Base-by-base conservation (phyloP, 2,113 vertebrate genomes). In the Ursus arctos region DNA sequence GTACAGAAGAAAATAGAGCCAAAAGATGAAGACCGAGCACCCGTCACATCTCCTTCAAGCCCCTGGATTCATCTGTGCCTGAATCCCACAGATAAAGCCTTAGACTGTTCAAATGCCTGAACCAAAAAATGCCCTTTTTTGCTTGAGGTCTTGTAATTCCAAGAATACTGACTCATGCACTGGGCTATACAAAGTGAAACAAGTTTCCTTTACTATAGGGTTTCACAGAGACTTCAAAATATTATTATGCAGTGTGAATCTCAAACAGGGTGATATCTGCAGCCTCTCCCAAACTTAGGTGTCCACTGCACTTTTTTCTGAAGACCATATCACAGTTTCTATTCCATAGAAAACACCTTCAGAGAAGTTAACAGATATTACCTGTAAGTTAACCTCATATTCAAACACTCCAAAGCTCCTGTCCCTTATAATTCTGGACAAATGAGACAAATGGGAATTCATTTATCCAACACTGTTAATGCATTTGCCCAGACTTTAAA, bases 381-480 rank as follows among this genome's bases (percentile, higher is more conserved):
- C 97, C 82, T 94, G 1, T 14, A 86, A 24, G 86, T 88, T 96
- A 90, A 87, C 83, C 31, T 90, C 87, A 81, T 67, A 91, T 88
- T 96, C 87, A 96, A 96, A 90, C 71, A 87, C n/a, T 40, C 51
- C 57, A 97, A 84, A 81, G 84, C 74, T 80, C 89, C 49, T 83
- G 36, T 95, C 61, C 53, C 92, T 96, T 96, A 77, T 95, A 93
- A 95, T 87, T 93, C 67, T 82, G 53, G 51, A 95, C 84, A 94
- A 97, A 97, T 51, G 79, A 96, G 72, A 53, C 87, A 84, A 96
- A 90, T 5, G 92, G 94, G 92, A 97, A 96, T 97, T 98, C 63
- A 95, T 84, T 95, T 98, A 95, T 88, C 76, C 84, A 97, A 96
- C 16, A 72, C 28, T 92, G 57, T 57, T 89, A 89, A 80, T 80